Evolutionary conservation across 2,888 invertebrate genomes (phyloP).

Genomic region (Nomada hirtipes): DNA sequence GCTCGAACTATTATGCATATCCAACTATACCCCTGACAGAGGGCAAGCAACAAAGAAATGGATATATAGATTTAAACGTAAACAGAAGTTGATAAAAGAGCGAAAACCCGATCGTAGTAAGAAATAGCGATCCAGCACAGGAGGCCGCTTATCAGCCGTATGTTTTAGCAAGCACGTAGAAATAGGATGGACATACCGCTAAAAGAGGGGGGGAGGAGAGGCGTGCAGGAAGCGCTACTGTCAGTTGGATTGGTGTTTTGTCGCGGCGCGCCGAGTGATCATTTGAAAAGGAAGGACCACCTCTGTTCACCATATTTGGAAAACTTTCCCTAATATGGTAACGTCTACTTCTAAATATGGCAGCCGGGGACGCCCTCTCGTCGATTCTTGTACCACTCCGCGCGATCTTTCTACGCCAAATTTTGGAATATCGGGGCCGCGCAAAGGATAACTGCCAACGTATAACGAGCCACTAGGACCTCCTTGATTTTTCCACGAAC

Average conservation of each 20-base stretch:
- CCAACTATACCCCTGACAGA: background rate
- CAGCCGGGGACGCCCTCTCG: conserved; percentile 90
- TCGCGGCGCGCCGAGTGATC: conserved; percentile 79
- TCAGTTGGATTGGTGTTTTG: conserved; percentile 83
- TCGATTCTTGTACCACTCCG: conserved; percentile 80
- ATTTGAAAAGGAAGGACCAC: conserved; percentile 88
- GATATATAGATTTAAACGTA: conserved; percentile 20
- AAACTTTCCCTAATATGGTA: conserved; percentile 93
- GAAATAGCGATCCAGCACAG: conserved; percentile 47
- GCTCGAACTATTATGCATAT: background rate
- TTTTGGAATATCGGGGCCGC: conserved; percentile 36
- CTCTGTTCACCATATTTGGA: conserved; percentile 92
- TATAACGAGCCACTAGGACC: background rate
- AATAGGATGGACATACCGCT: conserved; percentile 64
- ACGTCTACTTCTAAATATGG: conserved; percentile 93
- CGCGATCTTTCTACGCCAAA: conserved; percentile 52
- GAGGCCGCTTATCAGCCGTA: conserved; percentile 54
- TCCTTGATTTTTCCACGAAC: conserved; percentile 49
- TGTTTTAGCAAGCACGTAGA: conserved; percentile 61
- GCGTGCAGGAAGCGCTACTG: conserved; percentile 82
- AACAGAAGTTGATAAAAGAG: conserved; percentile 35
- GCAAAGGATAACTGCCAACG: background rate
- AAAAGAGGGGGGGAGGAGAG: conserved; percentile 74
- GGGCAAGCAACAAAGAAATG: background rate
- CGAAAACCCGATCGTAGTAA: conserved; percentile 43